Conservation (phyloP, 2,888 invertebrate genomes). For the Synanthedon tipuliformis region DNA sequence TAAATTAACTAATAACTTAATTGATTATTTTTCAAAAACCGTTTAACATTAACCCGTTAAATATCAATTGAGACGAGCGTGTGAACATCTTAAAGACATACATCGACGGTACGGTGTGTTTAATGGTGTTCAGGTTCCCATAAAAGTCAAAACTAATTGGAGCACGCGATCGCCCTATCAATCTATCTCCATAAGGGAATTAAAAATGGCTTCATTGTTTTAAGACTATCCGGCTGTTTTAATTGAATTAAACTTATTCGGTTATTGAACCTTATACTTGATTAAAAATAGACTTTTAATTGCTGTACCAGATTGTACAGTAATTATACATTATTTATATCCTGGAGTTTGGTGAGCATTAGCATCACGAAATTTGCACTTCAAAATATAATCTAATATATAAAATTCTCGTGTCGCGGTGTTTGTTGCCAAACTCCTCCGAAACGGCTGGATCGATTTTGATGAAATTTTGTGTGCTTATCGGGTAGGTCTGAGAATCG, state of each 20-base stretch:
- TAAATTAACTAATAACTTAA: too few relatives aligned
- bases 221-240: conserved; percentile 6
- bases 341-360: neutral
- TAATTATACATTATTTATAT: neutral
- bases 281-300: conserved; percentile 1
- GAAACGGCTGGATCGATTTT: too few relatives aligned
- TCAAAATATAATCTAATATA: neutral
- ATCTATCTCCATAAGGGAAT: conserved; percentile 32
- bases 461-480: too few relatives aligned
- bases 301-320: neutral
- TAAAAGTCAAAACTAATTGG: conserved; percentile 38
- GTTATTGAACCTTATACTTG: conserved; percentile 15
- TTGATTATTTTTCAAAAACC: too few relatives aligned
- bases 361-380: neutral
- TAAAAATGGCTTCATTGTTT: conserved; percentile 35
- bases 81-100: conserved; percentile 20
- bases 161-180: conserved; percentile 53
- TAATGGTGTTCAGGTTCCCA: conserved; percentile 38
- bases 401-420: too few relatives aligned
- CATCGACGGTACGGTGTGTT: conserved; percentile 4
- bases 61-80: conserved; percentile 17
- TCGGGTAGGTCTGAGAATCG: too few relatives aligned
- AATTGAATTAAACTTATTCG: conserved; percentile 20
- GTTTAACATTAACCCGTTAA: too few relatives aligned
- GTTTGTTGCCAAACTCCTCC: too few relatives aligned